A percentile compares a stretch with the other conserved stretches of the same genome.
Conservation (phyloP, 2,113 vertebrate species). For the Nestor notabilis region DNA sequence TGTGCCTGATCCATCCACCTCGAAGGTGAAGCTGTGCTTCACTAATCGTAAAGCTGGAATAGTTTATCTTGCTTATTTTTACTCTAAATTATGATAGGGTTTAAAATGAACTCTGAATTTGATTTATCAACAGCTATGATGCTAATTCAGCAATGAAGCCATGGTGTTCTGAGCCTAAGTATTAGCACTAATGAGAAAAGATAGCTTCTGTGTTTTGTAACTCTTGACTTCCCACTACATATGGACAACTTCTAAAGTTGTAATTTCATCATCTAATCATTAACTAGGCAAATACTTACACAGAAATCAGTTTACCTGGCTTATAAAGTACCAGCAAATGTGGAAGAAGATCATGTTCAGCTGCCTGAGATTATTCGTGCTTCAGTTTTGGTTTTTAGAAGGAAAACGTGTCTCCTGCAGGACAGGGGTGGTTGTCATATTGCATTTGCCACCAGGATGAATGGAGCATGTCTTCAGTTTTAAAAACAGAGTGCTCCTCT, state of each 20-base stretch:
- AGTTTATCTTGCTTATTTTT: conserved; percentile 37
- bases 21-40: neutral
- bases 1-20: conserved; percentile 15
- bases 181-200: conserved; percentile 46
- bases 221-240: neutral
- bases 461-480: neutral
- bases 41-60: neutral
- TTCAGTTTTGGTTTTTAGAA: rapidly evolving
- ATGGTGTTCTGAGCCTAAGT: conserved; percentile 5
- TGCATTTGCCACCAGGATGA: neutral
- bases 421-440: neutral
- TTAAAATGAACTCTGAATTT: conserved; percentile 28
- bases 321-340: neutral
- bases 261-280: neutral
- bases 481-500: neutral
- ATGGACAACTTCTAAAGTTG: neutral
- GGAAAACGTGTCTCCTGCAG: neutral
- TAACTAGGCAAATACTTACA: neutral
- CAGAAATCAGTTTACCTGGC: neutral
- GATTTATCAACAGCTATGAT: conserved; percentile 41
- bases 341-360: neutral
- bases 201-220: neutral
- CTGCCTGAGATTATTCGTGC: neutral
- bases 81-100: conserved; percentile 5
- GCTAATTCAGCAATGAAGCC: conserved; percentile 37